A percentile compares a stretch with the other conserved stretches of the same genome.
phyloP scores from a whole-genome alignment of 2,113 vertebrate species.

The Plecturocebus donacophilus region DNA sequence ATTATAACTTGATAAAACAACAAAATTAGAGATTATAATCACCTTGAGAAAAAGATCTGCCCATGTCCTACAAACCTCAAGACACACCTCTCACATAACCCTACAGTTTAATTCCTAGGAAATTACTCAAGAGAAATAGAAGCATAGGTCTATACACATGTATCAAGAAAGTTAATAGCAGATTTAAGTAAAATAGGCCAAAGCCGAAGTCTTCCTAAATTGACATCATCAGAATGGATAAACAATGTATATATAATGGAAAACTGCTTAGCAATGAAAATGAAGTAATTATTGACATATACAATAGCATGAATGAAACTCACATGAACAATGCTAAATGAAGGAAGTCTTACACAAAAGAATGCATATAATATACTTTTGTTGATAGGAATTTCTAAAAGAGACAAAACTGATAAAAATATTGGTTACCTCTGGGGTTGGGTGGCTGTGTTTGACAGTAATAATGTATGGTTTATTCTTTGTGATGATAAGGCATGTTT shows the following conservation, averaged over 20 bases:
- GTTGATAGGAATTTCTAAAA: neutral
- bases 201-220: neutral
- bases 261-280: neutral
- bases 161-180: neutral
- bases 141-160: neutral
- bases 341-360: neutral
- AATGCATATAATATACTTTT: neutral
- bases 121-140: neutral
- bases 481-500: neutral
- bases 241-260: neutral
- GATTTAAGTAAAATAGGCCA: neutral
- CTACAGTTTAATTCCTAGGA: accelerated
- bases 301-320: neutral
- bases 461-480: neutral
- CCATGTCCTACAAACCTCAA: neutral
- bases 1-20: neutral
- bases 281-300: neutral
- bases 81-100: neutral
- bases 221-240: neutral
- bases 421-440: neutral
- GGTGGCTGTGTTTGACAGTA: neutral
- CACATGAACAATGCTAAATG: neutral
- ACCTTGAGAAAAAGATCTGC: neutral
- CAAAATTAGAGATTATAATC: neutral
- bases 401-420: neutral